A percentile compares a stretch with the other conserved stretches of the same genome.
phyloP scores from a whole-genome alignment of 2,888 invertebrate genomes.

The Heliconius ethilla region DNA sequence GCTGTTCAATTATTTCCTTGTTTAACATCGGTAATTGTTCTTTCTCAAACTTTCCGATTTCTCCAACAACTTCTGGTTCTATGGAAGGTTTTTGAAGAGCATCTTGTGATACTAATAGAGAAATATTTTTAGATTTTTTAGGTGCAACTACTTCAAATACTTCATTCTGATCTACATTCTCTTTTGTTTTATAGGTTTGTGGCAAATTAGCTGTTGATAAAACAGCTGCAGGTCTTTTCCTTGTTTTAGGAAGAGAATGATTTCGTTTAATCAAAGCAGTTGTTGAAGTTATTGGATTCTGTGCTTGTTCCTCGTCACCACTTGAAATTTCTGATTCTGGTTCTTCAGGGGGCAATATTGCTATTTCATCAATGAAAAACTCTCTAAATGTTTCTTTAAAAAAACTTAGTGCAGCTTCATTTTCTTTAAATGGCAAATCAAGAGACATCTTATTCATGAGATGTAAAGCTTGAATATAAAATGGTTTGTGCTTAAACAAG shows the following conservation, averaged over 20 bases:
- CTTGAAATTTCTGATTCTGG: constrained; percentile 70
- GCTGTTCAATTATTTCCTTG: constrained; percentile 49
- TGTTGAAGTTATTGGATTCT: constrained; percentile 50
- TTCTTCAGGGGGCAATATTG: constrained; percentile 51
- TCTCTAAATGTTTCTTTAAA: constrained; percentile 67
- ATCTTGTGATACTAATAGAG: constrained; percentile 69
- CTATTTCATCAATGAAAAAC: constrained; percentile 59
- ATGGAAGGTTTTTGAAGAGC: constrained; percentile 62
- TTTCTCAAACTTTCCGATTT: constrained; percentile 72
- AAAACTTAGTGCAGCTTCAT: constrained; percentile 58
- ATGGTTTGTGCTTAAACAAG: constrained; percentile 87
- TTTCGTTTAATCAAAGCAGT: constrained; percentile 60
- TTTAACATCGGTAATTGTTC: constrained; percentile 55
- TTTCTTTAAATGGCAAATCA: constrained; percentile 89
- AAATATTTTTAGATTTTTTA: constrained; percentile 73
- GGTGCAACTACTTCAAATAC: constrained; percentile 69
- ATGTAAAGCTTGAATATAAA: constrained; percentile 93
- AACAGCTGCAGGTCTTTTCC: constrained; percentile 60
- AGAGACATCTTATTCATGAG: constrained; percentile 98
- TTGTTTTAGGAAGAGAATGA: constrained; percentile 64
- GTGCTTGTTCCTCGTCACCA: constrained; percentile 63
- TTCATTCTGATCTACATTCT: constrained; percentile 58
- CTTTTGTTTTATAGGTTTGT: constrained; percentile 58
- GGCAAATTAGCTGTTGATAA: constrained; percentile 56
- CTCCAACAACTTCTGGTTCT: constrained; percentile 67